Evolutionary conservation across 2,888 invertebrate species (phyloP).

Genomic region (Ischnus inquisitorius): DNA sequence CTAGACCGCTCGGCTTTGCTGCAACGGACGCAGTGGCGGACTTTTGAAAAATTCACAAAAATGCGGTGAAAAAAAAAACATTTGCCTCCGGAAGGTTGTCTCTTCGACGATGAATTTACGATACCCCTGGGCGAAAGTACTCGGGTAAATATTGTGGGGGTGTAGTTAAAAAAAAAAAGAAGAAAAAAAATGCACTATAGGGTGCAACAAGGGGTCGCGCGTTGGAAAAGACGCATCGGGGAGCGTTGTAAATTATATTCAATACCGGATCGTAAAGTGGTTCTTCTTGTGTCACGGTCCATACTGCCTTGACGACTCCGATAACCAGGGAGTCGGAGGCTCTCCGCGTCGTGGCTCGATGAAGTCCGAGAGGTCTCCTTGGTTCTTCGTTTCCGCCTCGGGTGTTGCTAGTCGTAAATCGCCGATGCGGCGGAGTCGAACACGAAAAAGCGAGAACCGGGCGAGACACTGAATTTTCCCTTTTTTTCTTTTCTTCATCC

Average conservation of each 20-base stretch:
- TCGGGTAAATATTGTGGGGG: conserved; percentile 57
- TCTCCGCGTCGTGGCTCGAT: conserved; percentile 62
- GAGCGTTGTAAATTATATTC: conserved; percentile 80
- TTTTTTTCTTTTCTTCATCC: background rate
- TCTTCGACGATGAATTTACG: conserved; percentile 49
- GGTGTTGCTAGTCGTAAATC: conserved; percentile 63
- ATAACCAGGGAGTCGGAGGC: conserved; percentile 68
- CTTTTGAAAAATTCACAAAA: conserved; percentile 37
- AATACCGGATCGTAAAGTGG: conserved; percentile 79
- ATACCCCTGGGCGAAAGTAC: conserved; percentile 3
- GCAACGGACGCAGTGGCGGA: background rate
- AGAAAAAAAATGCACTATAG: conserved; percentile 60
- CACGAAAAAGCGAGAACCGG: conserved; percentile 55
- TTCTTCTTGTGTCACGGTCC: conserved; percentile 75
- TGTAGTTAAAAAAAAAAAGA: conserved; percentile 55
- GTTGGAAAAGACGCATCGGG: conserved; percentile 71
- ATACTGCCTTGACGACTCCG: conserved; percentile 77
- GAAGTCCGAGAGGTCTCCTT: conserved; percentile 59
- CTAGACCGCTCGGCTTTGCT: conserved; percentile 23
- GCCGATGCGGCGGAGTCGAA: conserved; percentile 64
- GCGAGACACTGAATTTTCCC: conserved; percentile 15
- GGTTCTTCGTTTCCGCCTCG: conserved; percentile 33
- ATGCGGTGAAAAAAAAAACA: conserved; percentile 33
- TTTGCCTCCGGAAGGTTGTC: conserved; percentile 33
- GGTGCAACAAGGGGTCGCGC: conserved; percentile 57